These are phyloP conservation scores for Julus scandinavius DNA, from an alignment of 2,888 invertebrate genomes.

Conservation along the genomic window DNA sequence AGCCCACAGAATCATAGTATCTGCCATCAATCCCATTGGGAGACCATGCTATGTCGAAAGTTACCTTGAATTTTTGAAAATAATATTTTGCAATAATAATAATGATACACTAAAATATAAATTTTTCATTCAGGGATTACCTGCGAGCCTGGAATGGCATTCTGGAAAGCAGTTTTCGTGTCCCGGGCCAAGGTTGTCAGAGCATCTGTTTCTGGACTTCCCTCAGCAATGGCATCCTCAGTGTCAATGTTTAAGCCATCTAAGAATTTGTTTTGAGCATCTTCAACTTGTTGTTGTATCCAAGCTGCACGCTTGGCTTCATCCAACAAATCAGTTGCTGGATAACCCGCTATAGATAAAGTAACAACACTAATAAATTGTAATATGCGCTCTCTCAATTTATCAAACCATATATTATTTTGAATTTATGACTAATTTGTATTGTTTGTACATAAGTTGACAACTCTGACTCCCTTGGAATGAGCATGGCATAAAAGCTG, in stretches of 20 bases:
- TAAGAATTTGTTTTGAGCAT: constrained; percentile 61
- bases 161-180: constrained; percentile 62
- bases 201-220: constrained; percentile 60
- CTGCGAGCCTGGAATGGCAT: constrained; percentile 62
- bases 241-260: constrained; percentile 67
- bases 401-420: neutral
- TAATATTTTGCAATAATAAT: neutral
- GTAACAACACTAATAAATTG: neutral
- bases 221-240: constrained; percentile 63
- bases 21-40: constrained; percentile 65
- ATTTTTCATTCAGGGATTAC: constrained; percentile 59
- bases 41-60: constrained; percentile 67
- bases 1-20: constrained; percentile 65
- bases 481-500: constrained; percentile 65
- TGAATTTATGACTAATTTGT: neutral
- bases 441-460: constrained; percentile 61
- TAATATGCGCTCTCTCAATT: neutral
- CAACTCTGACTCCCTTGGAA: constrained; percentile 63
- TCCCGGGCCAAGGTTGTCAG: constrained; percentile 63
- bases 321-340: constrained; percentile 53
- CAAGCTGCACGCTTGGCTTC: constrained; percentile 60
- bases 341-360: constrained; percentile 9
- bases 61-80: constrained; percentile 62
- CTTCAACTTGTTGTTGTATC: constrained; percentile 61
- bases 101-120: neutral